Percentiles rank a stretch among this genome's conserved stretches.
phyloP scores from a whole-genome alignment of 2,888 invertebrate genomes.

The Molorchus minor region DNA sequence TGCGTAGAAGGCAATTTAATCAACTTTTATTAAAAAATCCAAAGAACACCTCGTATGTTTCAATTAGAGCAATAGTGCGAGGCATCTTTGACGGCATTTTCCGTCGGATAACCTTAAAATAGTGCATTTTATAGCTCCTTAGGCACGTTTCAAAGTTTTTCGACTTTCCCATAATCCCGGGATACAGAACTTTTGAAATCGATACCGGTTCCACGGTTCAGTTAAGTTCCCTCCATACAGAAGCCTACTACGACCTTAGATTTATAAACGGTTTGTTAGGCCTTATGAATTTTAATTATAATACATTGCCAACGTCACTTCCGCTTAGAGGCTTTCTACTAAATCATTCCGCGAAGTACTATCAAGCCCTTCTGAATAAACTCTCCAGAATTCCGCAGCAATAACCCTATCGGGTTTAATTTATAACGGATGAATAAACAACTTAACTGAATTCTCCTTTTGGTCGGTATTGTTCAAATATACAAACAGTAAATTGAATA shows the following conservation, averaged over 20 bases:
- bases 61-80: too few relatives aligned
- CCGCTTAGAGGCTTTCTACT: slow-evolving; percentile 33
- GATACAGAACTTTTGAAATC: slow-evolving; percentile 54
- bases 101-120: too few relatives aligned
- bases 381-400: slow-evolving; percentile 33
- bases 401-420: slow-evolving; percentile 26
- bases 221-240: slow-evolving; percentile 29
- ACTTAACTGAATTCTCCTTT: slow-evolving; percentile 1
- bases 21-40: too few relatives aligned
- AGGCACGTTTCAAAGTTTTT: slow-evolving; percentile 47
- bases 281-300: slow-evolving; percentile 51
- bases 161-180: slow-evolving; percentile 46
- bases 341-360: slow-evolving; percentile 38
- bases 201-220: slow-evolving; percentile 43
- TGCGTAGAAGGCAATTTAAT: too few relatives aligned
- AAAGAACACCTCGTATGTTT: too few relatives aligned
- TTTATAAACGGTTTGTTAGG: slow-evolving; percentile 49
- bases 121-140: too few relatives aligned
- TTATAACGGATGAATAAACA: slow-evolving; percentile 19
- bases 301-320: slow-evolving; percentile 40
- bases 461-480: too few relatives aligned
- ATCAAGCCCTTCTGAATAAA: slow-evolving; percentile 29
- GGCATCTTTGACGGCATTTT: too few relatives aligned
- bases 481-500: too few relatives aligned
- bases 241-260: slow-evolving; percentile 39